A percentile compares a stretch with the other conserved stretches of the same genome.
Evolutionary conservation across 1,140 invertebrate species (phyloP).

Genomic region (Drosophila repleta): DNA sequence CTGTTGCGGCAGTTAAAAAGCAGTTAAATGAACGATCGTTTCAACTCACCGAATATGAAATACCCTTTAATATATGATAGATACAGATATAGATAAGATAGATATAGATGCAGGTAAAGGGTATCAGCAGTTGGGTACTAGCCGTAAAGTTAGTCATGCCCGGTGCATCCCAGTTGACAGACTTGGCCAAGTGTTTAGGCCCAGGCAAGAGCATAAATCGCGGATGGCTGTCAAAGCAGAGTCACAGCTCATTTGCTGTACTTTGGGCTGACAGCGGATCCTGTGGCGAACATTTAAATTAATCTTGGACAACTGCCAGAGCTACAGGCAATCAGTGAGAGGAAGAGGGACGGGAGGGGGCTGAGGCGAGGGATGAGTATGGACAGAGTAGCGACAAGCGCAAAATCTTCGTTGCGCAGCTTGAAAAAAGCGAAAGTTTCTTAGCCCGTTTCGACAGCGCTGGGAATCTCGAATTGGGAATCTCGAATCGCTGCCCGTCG

Average conservation of each 20-base stretch:
- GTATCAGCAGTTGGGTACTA: neutral
- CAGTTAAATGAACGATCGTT: too few relatives aligned
- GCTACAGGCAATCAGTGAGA: neutral
- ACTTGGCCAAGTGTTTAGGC: constrained; percentile 18
- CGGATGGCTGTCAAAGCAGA: constrained; percentile 13
- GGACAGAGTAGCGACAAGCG: neutral
- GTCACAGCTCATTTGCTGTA: constrained; percentile 17
- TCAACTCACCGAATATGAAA: too few relatives aligned
- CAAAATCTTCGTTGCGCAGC: constrained; percentile 23
- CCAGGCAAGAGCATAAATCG: constrained; percentile 17
- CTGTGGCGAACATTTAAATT: constrained; percentile 56
- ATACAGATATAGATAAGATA: too few relatives aligned
- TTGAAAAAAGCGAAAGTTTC: constrained; percentile 69
- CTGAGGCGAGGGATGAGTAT: neutral
- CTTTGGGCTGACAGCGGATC: constrained; percentile 26
- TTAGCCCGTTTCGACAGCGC: constrained; percentile 41
- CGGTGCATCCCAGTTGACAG: constrained; percentile 11
- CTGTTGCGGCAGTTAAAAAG: constrained; percentile 13
- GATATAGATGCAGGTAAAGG: neutral
- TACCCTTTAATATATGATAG: too few relatives aligned
- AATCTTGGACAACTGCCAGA: constrained; percentile 49
- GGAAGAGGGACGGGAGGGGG: neutral
- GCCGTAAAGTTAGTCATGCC: constrained; percentile 4
- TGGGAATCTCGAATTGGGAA: constrained; percentile 60
- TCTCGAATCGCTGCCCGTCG: constrained; percentile 42